These are phyloP conservation scores for Heterotis niloticus DNA, from an alignment of 2,113 vertebrate genomes.

Conservation along the genomic window DNA sequence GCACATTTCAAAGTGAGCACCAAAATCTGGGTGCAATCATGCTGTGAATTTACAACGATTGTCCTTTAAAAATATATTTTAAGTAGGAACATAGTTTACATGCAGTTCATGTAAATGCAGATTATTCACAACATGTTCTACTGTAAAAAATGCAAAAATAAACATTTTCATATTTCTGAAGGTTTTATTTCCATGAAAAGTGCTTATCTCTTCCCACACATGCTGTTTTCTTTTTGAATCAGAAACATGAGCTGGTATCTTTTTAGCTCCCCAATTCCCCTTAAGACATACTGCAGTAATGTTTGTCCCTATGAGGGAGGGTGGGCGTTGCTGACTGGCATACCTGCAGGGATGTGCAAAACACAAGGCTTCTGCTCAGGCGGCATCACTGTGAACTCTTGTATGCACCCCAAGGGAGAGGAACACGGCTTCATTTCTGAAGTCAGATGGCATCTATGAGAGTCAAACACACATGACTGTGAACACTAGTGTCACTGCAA, in stretches of 20 bases:
- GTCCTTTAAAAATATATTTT: too few species aligned
- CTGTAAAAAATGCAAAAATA: neutral
- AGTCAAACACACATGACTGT: neutral
- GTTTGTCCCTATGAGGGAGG: slow-evolving; percentile 16
- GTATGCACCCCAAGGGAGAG: slow-evolving; percentile 47
- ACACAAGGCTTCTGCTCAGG: slow-evolving; percentile 49
- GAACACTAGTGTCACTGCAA: neutral
- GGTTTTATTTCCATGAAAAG: neutral
- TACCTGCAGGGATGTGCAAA: slow-evolving; percentile 49
- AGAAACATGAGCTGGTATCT: neutral
- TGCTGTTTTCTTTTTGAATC: neutral
- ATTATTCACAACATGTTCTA: neutral
- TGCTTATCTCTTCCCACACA: neutral
- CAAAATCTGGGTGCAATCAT: too few species aligned
- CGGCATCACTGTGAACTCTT: slow-evolving; percentile 48
- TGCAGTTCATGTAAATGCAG: neutral
- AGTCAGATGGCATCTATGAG: neutral
- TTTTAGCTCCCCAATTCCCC: neutral
- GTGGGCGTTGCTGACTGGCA: slow-evolving; percentile 31
- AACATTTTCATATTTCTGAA: neutral
- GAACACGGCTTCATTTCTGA: slow-evolving; percentile 37
- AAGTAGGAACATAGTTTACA: too few species aligned
- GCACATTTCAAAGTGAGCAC: too few species aligned
- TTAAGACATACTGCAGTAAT: neutral
- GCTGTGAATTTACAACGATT: too few species aligned